A percentile compares a stretch with the other conserved stretches of the same genome.
These are phyloP conservation scores for Agapostemon virescens DNA, from an alignment of 2,888 invertebrate species.

Conservation along the genomic window DNA sequence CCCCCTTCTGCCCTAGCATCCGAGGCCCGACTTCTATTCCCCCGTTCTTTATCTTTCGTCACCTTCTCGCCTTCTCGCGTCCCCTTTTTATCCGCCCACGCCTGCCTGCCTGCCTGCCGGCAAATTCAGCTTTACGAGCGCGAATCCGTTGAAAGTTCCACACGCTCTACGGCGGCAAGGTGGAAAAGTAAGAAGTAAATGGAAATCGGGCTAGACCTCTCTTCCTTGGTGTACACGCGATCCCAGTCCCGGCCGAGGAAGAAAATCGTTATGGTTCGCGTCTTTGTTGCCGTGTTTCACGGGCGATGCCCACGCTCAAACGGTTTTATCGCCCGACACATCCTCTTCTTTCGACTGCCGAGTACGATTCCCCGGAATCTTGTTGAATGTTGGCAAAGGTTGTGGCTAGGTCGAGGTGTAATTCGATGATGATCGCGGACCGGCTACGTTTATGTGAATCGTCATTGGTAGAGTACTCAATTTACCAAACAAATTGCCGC, in stretches of 20 bases:
- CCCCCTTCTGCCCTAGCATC: slow-evolving; percentile 32
- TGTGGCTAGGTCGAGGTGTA: background rate
- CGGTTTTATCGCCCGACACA: slow-evolving; percentile 5
- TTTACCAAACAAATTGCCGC: background rate
- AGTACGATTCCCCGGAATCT: background rate
- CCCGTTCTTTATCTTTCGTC: slow-evolving; percentile 31
- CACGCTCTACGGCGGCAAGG: slow-evolving; percentile 38
- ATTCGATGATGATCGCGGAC: background rate
- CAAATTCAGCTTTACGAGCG: slow-evolving; percentile 73
- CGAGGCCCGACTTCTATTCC: slow-evolving; percentile 43
- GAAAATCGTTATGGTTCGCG: slow-evolving; percentile 19
- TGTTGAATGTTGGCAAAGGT: background rate
- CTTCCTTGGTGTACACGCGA: background rate
- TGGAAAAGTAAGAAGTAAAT: slow-evolving; percentile 65
- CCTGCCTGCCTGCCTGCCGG: slow-evolving; percentile 42
- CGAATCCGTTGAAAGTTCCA: slow-evolving; percentile 61
- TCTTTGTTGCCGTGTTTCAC: slow-evolving; percentile 5
- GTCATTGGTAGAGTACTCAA: background rate
- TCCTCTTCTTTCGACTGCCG: background rate
- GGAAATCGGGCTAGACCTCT: slow-evolving; percentile 61
- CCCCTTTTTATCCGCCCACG: slow-evolving; percentile 33
- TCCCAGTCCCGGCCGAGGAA: background rate
- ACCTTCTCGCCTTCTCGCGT: slow-evolving; percentile 25
- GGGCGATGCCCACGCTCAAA: background rate
- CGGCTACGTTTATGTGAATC: background rate